phyloP scores from a whole-genome alignment of 2,797 vertebrate species.

The Lates japonicus region DNA sequence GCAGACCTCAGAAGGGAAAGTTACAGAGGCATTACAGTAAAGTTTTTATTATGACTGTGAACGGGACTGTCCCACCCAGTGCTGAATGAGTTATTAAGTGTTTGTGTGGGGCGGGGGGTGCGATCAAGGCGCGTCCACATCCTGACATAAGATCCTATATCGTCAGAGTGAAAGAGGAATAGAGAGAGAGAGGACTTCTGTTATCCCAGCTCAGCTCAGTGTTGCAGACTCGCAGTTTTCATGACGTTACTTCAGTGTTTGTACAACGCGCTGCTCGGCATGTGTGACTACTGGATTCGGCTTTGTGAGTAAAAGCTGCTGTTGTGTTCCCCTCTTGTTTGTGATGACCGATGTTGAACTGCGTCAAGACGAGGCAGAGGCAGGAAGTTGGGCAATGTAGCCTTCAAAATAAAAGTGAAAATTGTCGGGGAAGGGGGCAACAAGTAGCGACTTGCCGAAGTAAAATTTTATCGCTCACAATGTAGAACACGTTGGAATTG shows the following conservation, averaged over 20 bases:
- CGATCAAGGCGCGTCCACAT: slow-evolving; percentile 71
- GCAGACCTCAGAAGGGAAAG: neutral
- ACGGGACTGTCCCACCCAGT: slow-evolving; percentile 70
- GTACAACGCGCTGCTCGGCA: slow-evolving; percentile 64
- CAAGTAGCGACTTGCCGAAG: neutral
- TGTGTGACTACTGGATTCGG: slow-evolving; percentile 78
- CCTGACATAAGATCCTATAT: slow-evolving; percentile 76
- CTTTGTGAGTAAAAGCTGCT: slow-evolving; percentile 76
- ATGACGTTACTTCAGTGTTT: slow-evolving; percentile 71
- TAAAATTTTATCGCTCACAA: rapidly evolving
- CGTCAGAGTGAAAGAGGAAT: slow-evolving; percentile 61
- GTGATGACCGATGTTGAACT: slow-evolving; percentile 27
- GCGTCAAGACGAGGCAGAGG: neutral
- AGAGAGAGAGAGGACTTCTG: slow-evolving; percentile 26
- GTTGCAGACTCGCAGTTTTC: neutral
- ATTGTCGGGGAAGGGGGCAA: rapidly evolving
- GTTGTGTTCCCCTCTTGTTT: slow-evolving; percentile 49
- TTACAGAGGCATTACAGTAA: neutral
- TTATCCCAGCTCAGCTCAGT: slow-evolving; percentile 1
- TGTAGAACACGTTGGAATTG: rapidly evolving
- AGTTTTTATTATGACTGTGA: slow-evolving; percentile 10
- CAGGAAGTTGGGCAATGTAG: slow-evolving; percentile 6
- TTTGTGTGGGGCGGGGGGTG: slow-evolving; percentile 39
- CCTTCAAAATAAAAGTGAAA: slow-evolving; percentile 62
- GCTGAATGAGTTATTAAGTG: slow-evolving; percentile 34